Conservation (phyloP, 1,140 invertebrate species). For the Magallana angulata region DNA sequence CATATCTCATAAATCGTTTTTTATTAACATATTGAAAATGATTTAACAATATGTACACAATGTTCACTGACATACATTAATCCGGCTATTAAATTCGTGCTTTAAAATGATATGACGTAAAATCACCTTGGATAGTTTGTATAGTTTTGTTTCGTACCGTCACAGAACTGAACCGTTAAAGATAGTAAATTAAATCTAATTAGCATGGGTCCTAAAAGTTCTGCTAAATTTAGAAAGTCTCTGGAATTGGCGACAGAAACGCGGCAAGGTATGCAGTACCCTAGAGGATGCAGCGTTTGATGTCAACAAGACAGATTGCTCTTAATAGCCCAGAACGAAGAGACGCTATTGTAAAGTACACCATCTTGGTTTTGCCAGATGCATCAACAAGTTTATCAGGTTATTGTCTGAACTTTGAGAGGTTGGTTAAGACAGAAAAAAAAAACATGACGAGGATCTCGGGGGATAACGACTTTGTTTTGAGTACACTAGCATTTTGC, state of each 20-base stretch:
- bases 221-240: not conserved
- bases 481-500: too few species aligned
- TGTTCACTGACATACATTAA: too few species aligned
- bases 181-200: not conserved
- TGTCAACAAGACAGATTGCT: conserved; percentile 24
- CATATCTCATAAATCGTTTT: too few species aligned
- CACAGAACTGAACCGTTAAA: not conserved
- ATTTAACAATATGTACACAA: too few species aligned
- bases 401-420: not conserved
- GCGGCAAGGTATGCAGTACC: not conserved
- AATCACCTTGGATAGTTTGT: too few species aligned
- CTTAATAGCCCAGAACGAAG: conserved; percentile 7
- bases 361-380: conserved; percentile 6
- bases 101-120: too few species aligned
- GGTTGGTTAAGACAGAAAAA: not conserved
- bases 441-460: too few species aligned
- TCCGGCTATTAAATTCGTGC: too few species aligned
- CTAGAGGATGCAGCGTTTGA: conserved; percentile 6
- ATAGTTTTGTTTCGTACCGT: not conserved
- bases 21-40: too few species aligned
- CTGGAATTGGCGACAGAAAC: not conserved
- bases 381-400: conserved; percentile 21
- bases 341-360: not conserved
- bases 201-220: not conserved
- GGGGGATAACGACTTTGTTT: too few species aligned